Conservation (phyloP, 92 coral and sea anemone genomes). For the Meandrina meandrites region DNA sequence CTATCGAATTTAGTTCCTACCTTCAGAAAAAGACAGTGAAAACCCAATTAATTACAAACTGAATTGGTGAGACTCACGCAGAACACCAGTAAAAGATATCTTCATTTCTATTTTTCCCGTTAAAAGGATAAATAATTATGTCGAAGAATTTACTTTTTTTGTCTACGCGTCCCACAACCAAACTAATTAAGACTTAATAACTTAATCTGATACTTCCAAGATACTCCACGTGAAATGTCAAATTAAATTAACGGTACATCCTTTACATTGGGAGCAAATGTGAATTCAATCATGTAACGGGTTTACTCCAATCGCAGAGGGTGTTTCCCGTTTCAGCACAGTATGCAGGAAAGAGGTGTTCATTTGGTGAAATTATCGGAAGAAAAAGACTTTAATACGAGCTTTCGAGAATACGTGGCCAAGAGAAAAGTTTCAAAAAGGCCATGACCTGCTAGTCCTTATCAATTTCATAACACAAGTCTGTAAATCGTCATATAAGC, state of each 20-base stretch:
- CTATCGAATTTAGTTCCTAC: neutral
- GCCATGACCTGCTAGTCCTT: neutral
- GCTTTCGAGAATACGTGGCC: neutral
- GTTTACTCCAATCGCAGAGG: neutral
- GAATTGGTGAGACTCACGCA: no score
- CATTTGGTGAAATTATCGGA: neutral
- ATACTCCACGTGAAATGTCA: neutral
- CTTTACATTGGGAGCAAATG: neutral
- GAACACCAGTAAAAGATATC: no score
- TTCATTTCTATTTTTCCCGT: no score
- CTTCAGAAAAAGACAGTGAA: neutral
- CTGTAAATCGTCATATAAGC: neutral
- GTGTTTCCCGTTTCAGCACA: constrained; percentile 19
- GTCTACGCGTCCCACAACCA: neutral
- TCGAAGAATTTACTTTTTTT: neutral
- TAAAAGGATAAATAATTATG: neutral
- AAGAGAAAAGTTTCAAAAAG: neutral
- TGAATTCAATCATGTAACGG: neutral
- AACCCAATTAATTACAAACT: no score
- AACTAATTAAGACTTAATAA: neutral
- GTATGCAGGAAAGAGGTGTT: neutral
- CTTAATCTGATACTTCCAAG: neutral
- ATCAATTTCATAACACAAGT: neutral
- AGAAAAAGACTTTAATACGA: neutral
- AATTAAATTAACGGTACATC: neutral